Evolutionary conservation across 2,113 vertebrate genomes (phyloP).

Genomic region (Ramphastos sulfuratus): DNA sequence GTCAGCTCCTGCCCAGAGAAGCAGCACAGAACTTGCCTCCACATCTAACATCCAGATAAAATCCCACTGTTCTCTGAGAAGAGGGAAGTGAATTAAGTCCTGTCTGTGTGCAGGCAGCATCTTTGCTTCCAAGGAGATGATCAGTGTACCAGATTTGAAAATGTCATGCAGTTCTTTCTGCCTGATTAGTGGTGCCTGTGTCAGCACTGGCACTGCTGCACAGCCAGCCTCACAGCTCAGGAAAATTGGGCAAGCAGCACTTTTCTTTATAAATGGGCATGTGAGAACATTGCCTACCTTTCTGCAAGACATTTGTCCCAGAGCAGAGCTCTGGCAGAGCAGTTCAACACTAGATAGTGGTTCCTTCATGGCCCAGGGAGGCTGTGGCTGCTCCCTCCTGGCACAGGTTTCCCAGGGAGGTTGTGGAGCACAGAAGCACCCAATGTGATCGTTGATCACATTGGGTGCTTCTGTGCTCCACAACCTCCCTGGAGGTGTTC

Average conservation of each 20-base stretch:
- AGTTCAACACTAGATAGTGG: neutral
- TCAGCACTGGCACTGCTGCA: conserved; percentile 14
- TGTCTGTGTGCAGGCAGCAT: neutral
- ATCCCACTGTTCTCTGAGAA: neutral
- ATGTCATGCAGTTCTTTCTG: neutral
- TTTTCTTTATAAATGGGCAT: neutral
- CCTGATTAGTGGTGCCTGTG: conserved; percentile 23
- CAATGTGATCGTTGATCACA: too few relatives aligned
- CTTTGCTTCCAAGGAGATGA: neutral
- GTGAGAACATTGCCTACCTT: neutral
- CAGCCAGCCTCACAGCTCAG: neutral
- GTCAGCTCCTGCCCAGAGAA: neutral
- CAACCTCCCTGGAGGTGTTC: too few relatives aligned
- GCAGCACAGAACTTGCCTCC: neutral
- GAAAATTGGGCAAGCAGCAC: neutral
- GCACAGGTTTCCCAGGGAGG: too few relatives aligned
- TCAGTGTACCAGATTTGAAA: neutral
- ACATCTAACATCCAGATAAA: neutral
- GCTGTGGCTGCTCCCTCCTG: too few relatives aligned
- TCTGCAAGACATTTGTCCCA: neutral
- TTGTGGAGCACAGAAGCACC: too few relatives aligned
- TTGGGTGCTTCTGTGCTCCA: too few relatives aligned
- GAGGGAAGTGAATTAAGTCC: neutral
- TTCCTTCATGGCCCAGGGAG: neutral
- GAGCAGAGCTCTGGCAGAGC: neutral